Evolutionary conservation across 1,140 invertebrate genomes (phyloP).

Genomic region (Aradophagus sp.): DNA sequence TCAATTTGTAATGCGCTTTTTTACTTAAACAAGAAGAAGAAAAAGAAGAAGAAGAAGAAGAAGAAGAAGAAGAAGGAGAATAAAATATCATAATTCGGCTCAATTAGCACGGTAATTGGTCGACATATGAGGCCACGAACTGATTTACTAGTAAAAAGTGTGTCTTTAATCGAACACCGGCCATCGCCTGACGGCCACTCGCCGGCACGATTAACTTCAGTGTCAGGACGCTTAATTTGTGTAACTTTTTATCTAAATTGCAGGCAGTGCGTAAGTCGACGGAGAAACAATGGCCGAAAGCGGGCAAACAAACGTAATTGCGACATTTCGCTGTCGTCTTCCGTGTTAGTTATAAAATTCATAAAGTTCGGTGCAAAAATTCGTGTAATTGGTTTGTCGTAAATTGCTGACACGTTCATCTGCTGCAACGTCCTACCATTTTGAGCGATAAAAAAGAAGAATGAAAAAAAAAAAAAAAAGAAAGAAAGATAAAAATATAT

Average conservation of each 20-base stretch:
- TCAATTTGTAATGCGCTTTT: conserved; percentile 25
- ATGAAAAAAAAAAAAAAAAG: no score
- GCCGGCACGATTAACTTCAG: conserved; percentile 31
- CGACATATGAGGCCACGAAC: conserved; percentile 16
- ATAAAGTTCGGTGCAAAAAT: no score
- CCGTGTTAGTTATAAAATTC: no score
- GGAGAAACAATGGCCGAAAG: no score
- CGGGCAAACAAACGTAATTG: no score
- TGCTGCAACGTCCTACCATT: no score
- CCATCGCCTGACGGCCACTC: conserved; percentile 29
- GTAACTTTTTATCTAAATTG: conserved; percentile 39
- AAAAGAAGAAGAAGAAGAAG: no score
- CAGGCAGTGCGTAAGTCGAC: not conserved
- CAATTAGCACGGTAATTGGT: conserved; percentile 25
- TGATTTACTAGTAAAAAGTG: conserved; percentile 34
- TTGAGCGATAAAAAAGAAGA: no score
- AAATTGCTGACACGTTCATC: no score
- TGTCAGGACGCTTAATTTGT: conserved; percentile 42
- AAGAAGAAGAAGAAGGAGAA: no score
- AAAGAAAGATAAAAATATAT: conserved; percentile 10
- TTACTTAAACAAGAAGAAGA: conserved; percentile 26
- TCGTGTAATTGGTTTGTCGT: no score
- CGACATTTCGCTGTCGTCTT: no score
- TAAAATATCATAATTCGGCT: conserved; percentile 38
- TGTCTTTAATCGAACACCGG: conserved; percentile 19